Evolutionary conservation across 37 sponge, comb jelly and placozoan genomes (phyloP).

Genomic region (Bolinopsis microptera): DNA sequence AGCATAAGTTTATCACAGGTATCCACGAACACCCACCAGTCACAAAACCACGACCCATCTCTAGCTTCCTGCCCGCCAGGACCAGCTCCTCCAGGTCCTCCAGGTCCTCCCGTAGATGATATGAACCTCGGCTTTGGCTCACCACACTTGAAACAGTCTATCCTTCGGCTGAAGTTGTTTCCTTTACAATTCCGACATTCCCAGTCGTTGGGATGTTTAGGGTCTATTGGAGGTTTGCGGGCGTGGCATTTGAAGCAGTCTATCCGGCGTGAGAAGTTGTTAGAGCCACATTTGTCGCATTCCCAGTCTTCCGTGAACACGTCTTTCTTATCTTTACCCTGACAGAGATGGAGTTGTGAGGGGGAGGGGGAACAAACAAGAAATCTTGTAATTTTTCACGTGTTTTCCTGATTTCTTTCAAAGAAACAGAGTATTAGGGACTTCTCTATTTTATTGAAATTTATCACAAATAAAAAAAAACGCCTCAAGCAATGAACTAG

Average conservation of each 20-base stretch:
- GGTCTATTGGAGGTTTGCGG: slow-evolving; percentile 14
- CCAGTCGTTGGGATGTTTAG: slow-evolving; percentile 49
- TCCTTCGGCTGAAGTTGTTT: slow-evolving; percentile 30
- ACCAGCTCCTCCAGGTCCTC: no score
- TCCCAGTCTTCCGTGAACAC: slow-evolving; percentile 64
- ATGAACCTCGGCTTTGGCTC: slow-evolving; percentile 20
- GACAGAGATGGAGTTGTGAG: no score
- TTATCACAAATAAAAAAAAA: no score
- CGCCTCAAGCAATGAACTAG: no score
- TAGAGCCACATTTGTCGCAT: background rate
- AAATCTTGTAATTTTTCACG: no score
- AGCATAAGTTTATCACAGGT: no score
- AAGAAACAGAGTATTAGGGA: no score
- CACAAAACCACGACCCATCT: background rate
- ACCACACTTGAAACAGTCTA: background rate
- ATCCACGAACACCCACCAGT: background rate
- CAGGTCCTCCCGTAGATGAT: background rate
- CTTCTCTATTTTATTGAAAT: no score
- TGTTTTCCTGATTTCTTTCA: no score
- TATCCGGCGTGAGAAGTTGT: slow-evolving; percentile 34
- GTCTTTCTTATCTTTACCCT: background rate
- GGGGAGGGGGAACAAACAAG: no score
- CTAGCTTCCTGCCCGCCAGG: background rate
- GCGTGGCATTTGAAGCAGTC: slow-evolving; percentile 46
- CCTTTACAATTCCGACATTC: slow-evolving; percentile 54